Conservation (phyloP, 2,797 vertebrate genomes). For the Microctenopoma lineatum region DNA sequence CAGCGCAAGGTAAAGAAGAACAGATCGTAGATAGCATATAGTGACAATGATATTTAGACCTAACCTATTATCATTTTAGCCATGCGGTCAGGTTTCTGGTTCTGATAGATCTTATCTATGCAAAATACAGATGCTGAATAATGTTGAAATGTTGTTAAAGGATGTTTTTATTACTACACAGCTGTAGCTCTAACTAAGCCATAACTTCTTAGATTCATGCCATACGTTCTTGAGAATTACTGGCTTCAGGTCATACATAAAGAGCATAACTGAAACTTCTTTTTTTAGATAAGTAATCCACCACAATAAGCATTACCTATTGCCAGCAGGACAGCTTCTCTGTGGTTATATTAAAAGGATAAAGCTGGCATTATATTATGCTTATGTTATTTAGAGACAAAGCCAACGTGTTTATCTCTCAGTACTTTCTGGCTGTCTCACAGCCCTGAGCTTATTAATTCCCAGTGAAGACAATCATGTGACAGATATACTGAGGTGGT, state of each 20-base stretch:
- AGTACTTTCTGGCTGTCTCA: too few species aligned
- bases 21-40: slow-evolving; percentile 10
- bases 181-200: slow-evolving; percentile 19
- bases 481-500: too few species aligned
- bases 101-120: slow-evolving; percentile 32
- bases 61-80: slow-evolving; percentile 17
- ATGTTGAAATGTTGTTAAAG: slow-evolving; percentile 23
- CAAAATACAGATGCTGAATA: slow-evolving; percentile 20
- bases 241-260: slow-evolving; percentile 19
- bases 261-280: slow-evolving; percentile 1
- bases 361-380: too few species aligned
- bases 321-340: too few species aligned
- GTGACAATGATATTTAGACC: background rate
- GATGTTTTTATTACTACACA: slow-evolving; percentile 25
- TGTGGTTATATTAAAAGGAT: background rate
- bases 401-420: too few species aligned
- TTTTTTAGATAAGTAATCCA: slow-evolving; percentile 6
- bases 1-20: slow-evolving; percentile 87
- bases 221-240: slow-evolving; percentile 9
- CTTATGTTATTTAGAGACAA: too few species aligned
- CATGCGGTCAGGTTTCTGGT: slow-evolving; percentile 14
- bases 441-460: too few species aligned
- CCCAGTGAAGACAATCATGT: too few species aligned
- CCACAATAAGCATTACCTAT: background rate
- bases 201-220: slow-evolving; percentile 19